Base-by-base conservation (phyloP, 2,113 vertebrate species). In the Dipodomys spectabilis region DNA sequence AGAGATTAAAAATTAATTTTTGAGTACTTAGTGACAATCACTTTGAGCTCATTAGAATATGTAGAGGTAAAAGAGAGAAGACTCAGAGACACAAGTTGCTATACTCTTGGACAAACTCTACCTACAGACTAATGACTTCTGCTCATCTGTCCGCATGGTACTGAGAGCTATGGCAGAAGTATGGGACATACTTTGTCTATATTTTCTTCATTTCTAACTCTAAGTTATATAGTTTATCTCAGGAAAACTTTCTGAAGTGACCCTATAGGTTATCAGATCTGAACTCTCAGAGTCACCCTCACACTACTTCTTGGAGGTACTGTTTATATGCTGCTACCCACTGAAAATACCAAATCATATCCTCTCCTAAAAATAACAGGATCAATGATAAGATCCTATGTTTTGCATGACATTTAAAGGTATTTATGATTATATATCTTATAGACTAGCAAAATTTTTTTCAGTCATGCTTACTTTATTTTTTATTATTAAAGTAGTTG, bases 1-100 rank as follows among this genome's bases (percentile, higher is more conserved):
- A 77, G 12, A 90, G 2, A 77, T 78, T 88, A 77, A 92, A 92
- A 92, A 39, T n/a, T 13, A 80, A 84, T 85, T 53, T 71, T 65
- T 68, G 16, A 11, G 10, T 67, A 65, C 44, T 77, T 83, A 35
- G 9, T n/a, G 7, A 28, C 82, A 78, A 77, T 49, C 18, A 30
- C 65, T 93, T 84, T 83, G 44, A 92, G 87, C 22, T 45, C 79
- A 28, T 77, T 57, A 90, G n/a, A 82, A 32, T 25, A 88, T 27
- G 11, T 62, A 22, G 35, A 53, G 45, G 25, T 73, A 88, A 89
- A 67, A 39, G 44, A 75, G 20, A 32, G 4, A 10, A 88, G 27
- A 11, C 53, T 44, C 44, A 86, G 39, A 64, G 15, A 74, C 18
- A 16, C 7, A 81, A 44, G 28, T 39, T 81, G 35, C 49, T 69